A percentile compares a stretch with the other conserved stretches of the same genome.
phyloP scores from a whole-genome alignment of 2,888 invertebrate species.

The Petrophora chlorosata region DNA sequence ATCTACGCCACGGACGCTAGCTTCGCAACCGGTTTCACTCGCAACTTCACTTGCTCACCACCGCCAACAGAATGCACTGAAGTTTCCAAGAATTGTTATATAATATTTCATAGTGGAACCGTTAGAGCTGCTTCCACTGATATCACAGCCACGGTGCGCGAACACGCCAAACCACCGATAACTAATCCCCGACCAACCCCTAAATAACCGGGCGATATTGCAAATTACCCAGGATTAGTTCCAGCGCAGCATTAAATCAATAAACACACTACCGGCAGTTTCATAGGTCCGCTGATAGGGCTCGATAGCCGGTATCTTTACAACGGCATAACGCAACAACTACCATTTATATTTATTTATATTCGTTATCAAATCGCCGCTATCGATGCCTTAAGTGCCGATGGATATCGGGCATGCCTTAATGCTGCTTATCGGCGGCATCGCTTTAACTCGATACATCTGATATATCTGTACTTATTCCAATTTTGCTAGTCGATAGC shows the following conservation, averaged over 20 bases:
- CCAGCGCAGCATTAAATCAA: slow-evolving; percentile 48
- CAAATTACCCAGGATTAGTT: slow-evolving; percentile 50
- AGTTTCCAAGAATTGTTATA: slow-evolving; percentile 2
- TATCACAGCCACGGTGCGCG: slow-evolving; percentile 4
- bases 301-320: slow-evolving; percentile 61
- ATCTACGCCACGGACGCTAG: slow-evolving; percentile 31
- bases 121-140: background rate
- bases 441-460: slow-evolving; percentile 59
- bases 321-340: slow-evolving; percentile 62
- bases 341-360: slow-evolving; percentile 77
- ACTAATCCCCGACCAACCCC: slow-evolving; percentile 19
- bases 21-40: slow-evolving; percentile 18
- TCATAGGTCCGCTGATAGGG: slow-evolving; percentile 37
- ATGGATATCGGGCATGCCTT: slow-evolving; percentile 64
- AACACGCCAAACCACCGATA: slow-evolving; percentile 20
- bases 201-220: slow-evolving; percentile 39
- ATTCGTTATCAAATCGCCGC: slow-evolving; percentile 61
- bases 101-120: too few relatives aligned
- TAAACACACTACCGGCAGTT: slow-evolving; percentile 53
- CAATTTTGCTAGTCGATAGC: slow-evolving; percentile 51
- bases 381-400: slow-evolving; percentile 72
- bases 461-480: slow-evolving; percentile 57
- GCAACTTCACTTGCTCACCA: background rate
- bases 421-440: slow-evolving; percentile 70
- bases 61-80: background rate